Conservation (phyloP, 2,113 vertebrate genomes). For the Clupea harengus region DNA sequence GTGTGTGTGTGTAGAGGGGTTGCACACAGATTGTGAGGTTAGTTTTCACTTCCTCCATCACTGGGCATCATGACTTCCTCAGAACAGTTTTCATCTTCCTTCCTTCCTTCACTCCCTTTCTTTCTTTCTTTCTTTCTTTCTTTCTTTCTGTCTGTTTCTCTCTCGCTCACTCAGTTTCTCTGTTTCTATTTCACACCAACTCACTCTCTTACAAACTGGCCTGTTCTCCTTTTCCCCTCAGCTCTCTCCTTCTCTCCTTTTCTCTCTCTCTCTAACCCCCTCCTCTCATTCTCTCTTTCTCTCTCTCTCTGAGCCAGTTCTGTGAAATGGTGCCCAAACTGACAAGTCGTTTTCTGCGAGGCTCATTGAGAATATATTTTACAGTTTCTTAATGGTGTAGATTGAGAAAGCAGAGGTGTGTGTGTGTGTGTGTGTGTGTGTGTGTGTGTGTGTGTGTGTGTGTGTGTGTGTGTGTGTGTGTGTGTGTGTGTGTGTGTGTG, state of each 20-base stretch:
- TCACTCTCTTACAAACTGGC: background rate
- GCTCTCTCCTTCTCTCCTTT: conserved; percentile 26
- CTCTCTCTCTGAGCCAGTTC: conserved; percentile 34
- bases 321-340: conserved; percentile 29
- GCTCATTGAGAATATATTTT: conserved; percentile 45
- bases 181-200: background rate
- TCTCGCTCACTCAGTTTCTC: no score
- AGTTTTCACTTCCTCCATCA: background rate
- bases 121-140: background rate
- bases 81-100: background rate
- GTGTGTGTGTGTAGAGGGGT: conserved; percentile 14
- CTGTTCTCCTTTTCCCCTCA: no score
- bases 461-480: background rate
- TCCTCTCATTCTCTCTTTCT: background rate
- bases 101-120: background rate
- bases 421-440: conserved; percentile 10
- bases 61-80: background rate
- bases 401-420: conserved; percentile 26
- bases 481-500: background rate
- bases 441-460: background rate
- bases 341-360: conserved; percentile 36
- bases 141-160: background rate
- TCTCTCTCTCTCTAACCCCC: conserved; percentile 25
- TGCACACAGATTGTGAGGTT: background rate
- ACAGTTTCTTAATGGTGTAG: conserved; percentile 31